Evolutionary conservation across 1,140 invertebrate genomes (phyloP).

Genomic region (Diplogasteroides magnus): DNA sequence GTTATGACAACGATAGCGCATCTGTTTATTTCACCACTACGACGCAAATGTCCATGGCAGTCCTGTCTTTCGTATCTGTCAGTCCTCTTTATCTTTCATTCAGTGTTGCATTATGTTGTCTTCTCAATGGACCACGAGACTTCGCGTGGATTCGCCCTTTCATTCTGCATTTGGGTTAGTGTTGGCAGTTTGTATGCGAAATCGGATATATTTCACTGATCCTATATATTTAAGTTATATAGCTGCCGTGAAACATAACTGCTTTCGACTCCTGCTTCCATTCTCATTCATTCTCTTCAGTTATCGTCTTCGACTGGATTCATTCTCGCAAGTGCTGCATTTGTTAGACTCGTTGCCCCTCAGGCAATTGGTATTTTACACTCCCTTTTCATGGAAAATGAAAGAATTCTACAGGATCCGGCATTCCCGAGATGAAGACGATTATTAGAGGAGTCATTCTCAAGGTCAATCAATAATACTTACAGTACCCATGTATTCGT

Average conservation of each 20-base stretch:
- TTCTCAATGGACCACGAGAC: background rate
- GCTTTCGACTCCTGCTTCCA: no score
- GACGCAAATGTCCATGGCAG: background rate
- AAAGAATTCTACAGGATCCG: constrained; percentile 69
- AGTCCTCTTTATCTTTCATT: background rate
- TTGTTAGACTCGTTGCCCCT: background rate
- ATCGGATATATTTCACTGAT: no score
- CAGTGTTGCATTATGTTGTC: background rate
- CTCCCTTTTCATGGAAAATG: background rate
- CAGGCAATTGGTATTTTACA: background rate
- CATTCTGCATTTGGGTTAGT: no score
- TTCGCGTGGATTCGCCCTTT: no score
- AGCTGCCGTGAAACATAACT: no score
- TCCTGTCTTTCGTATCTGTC: background rate
- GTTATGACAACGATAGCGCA: background rate
- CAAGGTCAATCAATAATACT: no score
- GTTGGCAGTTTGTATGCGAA: no score
- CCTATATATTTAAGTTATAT: no score
- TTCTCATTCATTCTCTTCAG: background rate
- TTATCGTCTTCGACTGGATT: background rate
- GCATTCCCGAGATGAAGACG: constrained; percentile 99
- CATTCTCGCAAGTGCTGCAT: background rate
- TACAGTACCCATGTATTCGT: no score
- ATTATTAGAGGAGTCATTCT: constrained; percentile 89
- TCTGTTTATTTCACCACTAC: background rate